These are phyloP conservation scores for Arion vulgaris DNA, from an alignment of 1,140 invertebrate genomes.

Conservation along the genomic window DNA sequence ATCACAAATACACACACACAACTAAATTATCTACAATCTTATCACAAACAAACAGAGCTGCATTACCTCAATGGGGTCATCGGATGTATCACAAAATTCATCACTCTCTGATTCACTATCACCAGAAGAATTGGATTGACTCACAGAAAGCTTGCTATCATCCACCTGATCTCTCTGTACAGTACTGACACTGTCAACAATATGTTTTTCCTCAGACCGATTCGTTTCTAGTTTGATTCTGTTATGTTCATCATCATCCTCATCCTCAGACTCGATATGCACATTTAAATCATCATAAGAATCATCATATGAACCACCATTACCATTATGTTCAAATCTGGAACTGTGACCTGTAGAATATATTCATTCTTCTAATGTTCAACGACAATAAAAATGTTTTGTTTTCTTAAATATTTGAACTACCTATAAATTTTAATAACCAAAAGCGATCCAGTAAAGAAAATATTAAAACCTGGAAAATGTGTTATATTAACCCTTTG, in stretches of 20 bases:
- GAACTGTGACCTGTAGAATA: background rate
- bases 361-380: too few relatives aligned
- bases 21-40: too few relatives aligned
- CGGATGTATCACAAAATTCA: conserved; percentile 72
- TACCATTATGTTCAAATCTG: background rate
- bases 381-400: too few relatives aligned
- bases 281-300: background rate
- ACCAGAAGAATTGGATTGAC: background rate
- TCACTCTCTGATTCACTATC: conserved; percentile 71
- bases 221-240: background rate
- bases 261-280: background rate
- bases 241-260: conserved; percentile 6
- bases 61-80: conserved; percentile 56
- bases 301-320: background rate
- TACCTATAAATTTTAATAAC: too few relatives aligned
- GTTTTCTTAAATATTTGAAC: too few relatives aligned
- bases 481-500: too few relatives aligned
- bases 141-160: background rate
- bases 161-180: conserved; percentile 13
- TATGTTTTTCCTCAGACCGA: background rate
- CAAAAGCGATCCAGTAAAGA: too few relatives aligned
- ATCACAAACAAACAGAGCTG: background rate
- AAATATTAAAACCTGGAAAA: too few relatives aligned
- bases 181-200: background rate
- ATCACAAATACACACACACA: too few relatives aligned